Percentiles rank a stretch among this genome's conserved stretches.
These are phyloP conservation scores for Lasioglossum oenotherae DNA, from an alignment of 2,888 invertebrate genomes.

Conservation along the genomic window DNA sequence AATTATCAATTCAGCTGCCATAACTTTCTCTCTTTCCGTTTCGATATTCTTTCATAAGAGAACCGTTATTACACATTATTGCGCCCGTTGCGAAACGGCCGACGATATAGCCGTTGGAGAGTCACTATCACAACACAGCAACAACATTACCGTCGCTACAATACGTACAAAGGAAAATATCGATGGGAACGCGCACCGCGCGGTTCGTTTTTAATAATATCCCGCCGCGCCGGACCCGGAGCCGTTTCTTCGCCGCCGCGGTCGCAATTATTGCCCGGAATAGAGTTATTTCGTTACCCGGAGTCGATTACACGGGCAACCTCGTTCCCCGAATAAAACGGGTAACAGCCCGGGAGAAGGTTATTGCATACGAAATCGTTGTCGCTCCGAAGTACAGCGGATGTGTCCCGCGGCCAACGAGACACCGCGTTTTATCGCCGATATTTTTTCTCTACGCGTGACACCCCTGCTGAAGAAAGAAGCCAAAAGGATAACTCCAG, in stretches of 20 bases:
- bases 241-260: background rate
- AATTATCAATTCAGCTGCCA: background rate
- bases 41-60: background rate
- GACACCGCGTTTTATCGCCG: constrained; percentile 57
- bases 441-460: constrained; percentile 52
- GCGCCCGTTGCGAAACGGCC: background rate
- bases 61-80: constrained; percentile 5
- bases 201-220: background rate
- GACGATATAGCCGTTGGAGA: background rate
- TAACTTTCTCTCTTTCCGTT: background rate
- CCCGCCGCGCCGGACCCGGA: background rate
- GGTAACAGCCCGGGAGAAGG: constrained; percentile 14
- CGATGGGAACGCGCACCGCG: constrained; percentile 16
- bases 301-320: constrained; percentile 33
- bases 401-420: constrained; percentile 21
- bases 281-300: constrained; percentile 38
- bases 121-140: constrained; percentile 17
- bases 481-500: constrained; percentile 19
- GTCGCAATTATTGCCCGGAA: constrained; percentile 36
- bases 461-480: constrained; percentile 17
- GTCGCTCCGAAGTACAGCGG: constrained; percentile 4
- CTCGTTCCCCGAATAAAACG: constrained; percentile 28
- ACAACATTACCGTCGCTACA: constrained; percentile 39
- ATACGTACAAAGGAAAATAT: constrained; percentile 36
- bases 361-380: constrained; percentile 39